Evolutionary conservation across 2,888 invertebrate species (phyloP).

Genomic region (Baronia brevicornis): DNA sequence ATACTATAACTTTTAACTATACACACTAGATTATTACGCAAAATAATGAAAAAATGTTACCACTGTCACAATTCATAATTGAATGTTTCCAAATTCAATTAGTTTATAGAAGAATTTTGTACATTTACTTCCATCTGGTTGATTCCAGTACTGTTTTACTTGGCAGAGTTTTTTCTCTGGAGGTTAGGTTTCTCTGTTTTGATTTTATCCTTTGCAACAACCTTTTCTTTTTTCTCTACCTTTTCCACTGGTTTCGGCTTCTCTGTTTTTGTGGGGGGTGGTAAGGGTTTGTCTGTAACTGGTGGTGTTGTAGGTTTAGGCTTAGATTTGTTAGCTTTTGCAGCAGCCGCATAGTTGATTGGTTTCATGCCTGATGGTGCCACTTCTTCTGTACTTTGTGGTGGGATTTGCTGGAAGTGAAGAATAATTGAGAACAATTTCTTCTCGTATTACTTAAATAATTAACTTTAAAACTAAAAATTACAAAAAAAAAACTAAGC

Average conservation of each 20-base stretch:
- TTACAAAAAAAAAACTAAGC: background rate
- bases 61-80: background rate
- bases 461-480: constrained; percentile 6
- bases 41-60: constrained; percentile 3
- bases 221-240: constrained; percentile 19
- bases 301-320: constrained; percentile 34
- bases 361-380: constrained; percentile 42
- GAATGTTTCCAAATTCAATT: constrained; percentile 2
- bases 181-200: constrained; percentile 22
- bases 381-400: constrained; percentile 27
- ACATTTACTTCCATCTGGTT: constrained; percentile 14
- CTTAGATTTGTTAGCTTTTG: constrained; percentile 60
- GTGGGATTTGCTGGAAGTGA: constrained; percentile 19
- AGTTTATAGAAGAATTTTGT: constrained; percentile 16
- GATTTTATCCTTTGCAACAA: constrained; percentile 16
- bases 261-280: constrained; percentile 15
- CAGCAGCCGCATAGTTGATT: constrained; percentile 67
- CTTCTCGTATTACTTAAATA: no score
- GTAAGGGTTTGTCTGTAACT: constrained; percentile 25
- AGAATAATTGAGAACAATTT: no score
- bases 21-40: constrained; percentile 5
- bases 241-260: constrained; percentile 24
- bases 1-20: constrained; percentile 4
- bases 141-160: constrained; percentile 33
- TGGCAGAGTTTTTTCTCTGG: constrained; percentile 55